These are phyloP conservation scores for Zoroaster sp. DNA, from an alignment of 53 echinoderm and acorn worm genomes.

Conservation along the genomic window DNA sequence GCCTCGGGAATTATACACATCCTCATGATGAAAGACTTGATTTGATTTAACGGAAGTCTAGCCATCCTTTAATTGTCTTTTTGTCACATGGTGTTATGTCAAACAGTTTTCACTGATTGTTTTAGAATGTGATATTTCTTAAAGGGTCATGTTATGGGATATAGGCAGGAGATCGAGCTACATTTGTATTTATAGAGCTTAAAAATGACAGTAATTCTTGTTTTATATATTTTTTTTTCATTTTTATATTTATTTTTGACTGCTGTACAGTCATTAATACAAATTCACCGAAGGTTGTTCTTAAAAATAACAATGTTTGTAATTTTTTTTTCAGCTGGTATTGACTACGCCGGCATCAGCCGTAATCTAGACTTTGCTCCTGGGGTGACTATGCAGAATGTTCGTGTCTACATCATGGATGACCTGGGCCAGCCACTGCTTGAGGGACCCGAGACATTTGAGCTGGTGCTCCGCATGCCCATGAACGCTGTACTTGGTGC, in stretches of 20 bases:
- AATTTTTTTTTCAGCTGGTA: constrained; percentile 65
- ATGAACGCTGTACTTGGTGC: constrained; percentile 93
- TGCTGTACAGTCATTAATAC: no score
- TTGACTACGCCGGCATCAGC: constrained; percentile 98
- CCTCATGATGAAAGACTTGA: not conserved
- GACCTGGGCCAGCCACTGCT: constrained; percentile 95
- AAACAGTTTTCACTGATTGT: no score
- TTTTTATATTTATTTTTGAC: no score
- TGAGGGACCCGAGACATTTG: constrained; percentile 97
- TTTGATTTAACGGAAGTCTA: not conserved
- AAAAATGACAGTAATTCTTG: no score
- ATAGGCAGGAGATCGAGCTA: no score
- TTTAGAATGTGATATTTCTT: no score
- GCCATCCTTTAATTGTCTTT: not conserved
- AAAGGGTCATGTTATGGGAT: no score
- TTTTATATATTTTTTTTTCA: no score
- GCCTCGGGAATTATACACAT: not conserved
- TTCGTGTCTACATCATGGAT: constrained; percentile 94
- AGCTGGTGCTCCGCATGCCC: constrained; percentile 94
- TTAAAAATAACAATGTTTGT: not conserved
- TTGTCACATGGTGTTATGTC: not conserved
- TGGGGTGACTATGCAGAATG: constrained; percentile 95
- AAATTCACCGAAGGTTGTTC: no score
- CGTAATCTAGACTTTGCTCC: constrained; percentile 99
- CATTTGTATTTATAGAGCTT: no score